Evolutionary conservation across 2,113 vertebrate species (phyloP).

Genomic region (Xenus cinereus): DNA sequence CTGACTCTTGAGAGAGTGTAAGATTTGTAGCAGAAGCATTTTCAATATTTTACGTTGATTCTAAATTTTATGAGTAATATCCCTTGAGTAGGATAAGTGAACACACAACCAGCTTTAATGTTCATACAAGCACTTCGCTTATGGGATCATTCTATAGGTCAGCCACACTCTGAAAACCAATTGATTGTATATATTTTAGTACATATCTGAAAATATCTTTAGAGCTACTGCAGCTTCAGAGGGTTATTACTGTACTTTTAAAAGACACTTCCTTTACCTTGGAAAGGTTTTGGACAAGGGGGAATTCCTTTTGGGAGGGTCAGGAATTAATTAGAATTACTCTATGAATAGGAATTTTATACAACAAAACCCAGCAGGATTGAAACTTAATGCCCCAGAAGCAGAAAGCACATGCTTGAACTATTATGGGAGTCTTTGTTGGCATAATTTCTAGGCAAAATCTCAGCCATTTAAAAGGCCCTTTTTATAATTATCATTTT

Average conservation of each 20-base stretch:
- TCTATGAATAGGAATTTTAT: conserved; percentile 5
- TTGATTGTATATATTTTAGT: neutral
- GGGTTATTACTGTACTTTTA: neutral
- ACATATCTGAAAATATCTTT: neutral
- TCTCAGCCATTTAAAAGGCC: neutral
- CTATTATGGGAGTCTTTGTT: neutral
- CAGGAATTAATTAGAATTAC: conserved; percentile 40
- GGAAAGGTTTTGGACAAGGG: neutral
- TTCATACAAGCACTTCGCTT: neutral
- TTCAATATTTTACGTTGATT: neutral
- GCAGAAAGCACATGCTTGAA: neutral
- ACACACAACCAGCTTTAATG: neutral
- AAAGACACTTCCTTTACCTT: neutral
- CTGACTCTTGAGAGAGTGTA: neutral
- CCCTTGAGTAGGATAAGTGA: neutral
- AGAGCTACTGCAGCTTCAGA: neutral
- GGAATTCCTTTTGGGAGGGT: neutral
- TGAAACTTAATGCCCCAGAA: neutral
- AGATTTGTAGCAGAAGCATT: neutral
- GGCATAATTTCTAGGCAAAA: neutral
- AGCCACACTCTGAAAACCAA: neutral
- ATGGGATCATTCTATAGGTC: neutral
- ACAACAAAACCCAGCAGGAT: neutral
- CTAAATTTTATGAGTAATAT: neutral
- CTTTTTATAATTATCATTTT: neutral